Conservation (phyloP, 2,113 vertebrate species). For the Hucho hucho region DNA sequence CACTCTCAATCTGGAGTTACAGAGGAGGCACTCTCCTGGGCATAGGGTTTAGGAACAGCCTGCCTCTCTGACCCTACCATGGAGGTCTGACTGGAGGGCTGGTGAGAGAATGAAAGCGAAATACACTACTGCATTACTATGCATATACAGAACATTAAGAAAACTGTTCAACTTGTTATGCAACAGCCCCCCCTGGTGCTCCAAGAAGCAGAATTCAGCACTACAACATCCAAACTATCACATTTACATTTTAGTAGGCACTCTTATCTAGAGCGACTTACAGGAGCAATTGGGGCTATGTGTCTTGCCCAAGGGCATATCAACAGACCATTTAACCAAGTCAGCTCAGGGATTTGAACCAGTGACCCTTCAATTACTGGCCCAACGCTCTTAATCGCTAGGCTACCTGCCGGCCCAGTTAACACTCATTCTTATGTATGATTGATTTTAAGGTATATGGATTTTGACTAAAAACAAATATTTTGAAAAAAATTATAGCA, state of each 20-base stretch:
- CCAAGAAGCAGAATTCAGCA: background rate
- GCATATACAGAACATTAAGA: background rate
- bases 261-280: too few species aligned
- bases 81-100: background rate
- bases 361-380: too few species aligned
- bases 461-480: background rate
- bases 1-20: slow-evolving; percentile 28
- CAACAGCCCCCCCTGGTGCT: slow-evolving; percentile 50
- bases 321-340: too few species aligned
- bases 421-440: too few species aligned
- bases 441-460: background rate
- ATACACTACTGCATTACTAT: background rate
- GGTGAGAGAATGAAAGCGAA: background rate
- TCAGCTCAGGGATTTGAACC: too few species aligned
- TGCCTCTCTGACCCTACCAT: background rate
- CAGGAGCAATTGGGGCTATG: too few species aligned
- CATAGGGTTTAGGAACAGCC: background rate
- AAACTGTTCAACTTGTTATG: slow-evolving; percentile 13
- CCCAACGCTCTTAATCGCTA: too few species aligned
- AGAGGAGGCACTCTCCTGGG: background rate
- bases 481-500: background rate
- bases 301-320: too few species aligned
- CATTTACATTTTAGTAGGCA: too few species aligned
- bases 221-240: background rate
- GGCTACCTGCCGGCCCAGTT: too few species aligned